phyloP scores from a whole-genome alignment of 2,888 invertebrate genomes.

The Siphonodentalium dalli region DNA sequence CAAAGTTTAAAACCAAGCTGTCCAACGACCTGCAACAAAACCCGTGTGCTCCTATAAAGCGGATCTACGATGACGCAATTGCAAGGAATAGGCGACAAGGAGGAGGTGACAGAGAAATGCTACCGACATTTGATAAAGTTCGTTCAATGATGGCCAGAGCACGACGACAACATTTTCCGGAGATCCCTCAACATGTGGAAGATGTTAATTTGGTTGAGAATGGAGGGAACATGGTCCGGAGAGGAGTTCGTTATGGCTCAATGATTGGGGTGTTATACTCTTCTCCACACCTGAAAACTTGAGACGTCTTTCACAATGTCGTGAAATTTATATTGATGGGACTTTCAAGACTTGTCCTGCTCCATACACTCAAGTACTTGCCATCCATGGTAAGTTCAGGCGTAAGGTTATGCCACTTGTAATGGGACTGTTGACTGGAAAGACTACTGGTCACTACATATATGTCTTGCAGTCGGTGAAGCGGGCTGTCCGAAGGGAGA shows the following conservation, averaged over 20 bases:
- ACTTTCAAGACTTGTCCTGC: slow-evolving; percentile 13
- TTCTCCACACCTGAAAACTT: slow-evolving; percentile 5
- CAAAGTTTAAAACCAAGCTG: no score
- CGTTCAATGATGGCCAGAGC: no score
- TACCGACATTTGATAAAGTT: no score
- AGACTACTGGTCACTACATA: slow-evolving; percentile 9
- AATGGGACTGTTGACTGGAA: background rate
- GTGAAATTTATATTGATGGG: slow-evolving; percentile 10
- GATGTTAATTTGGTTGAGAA: background rate
- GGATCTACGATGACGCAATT: no score
- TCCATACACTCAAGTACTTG: slow-evolving; percentile 10
- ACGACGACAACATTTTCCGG: no score
- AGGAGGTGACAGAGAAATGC: no score
- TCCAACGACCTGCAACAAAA: no score
- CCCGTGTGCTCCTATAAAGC: no score
- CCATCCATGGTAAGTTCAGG: slow-evolving; percentile 8
- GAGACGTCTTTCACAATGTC: background rate
- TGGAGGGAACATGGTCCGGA: slow-evolving; percentile 1
- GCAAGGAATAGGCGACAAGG: no score
- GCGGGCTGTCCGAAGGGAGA: background rate
- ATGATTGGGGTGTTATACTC: slow-evolving; percentile 11
- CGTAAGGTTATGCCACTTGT: slow-evolving; percentile 5
- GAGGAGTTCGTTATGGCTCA: slow-evolving; percentile 8
- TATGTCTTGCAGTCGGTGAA: slow-evolving; percentile 9
- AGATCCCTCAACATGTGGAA: no score